Base-by-base conservation (phyloP, 2,797 vertebrate species). In the Onychomys leucogaster region DNA sequence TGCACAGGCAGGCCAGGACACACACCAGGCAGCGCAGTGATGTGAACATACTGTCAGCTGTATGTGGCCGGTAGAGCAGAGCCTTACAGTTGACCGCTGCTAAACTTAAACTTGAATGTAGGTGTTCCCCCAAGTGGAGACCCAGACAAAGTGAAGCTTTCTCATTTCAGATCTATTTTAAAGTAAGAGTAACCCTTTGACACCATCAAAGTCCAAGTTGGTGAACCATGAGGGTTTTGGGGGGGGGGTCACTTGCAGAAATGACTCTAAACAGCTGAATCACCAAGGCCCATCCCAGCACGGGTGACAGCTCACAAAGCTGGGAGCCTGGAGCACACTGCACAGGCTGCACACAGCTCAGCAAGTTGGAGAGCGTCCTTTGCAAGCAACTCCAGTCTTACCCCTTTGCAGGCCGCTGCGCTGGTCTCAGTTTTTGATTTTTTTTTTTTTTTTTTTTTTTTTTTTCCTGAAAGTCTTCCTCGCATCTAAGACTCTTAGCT, bases 1-100 rank as follows among this genome's bases (percentile, higher is more conserved):
- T 71, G 96, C 52, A 29, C 91, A 69, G 89, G 95, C 90, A 75
- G 91, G 90, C 96, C 86, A 67, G 83, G 97, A 82, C 92, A 91
- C 19, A 96, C 37, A 32, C 37, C 84, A 86, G 83, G 83, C 96
- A 75, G 93, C 61, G 8, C 10, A 49, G 85, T 88, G 89, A 82
- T 90, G 46, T 27, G 84, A 94, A 83, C 21, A 59, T 63, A 69
- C 77, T 87, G 29, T 87, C 82, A 76, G 94, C 83, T 75, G 57
- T 65, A 55, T 78, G 59, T 87, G 82, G 90, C 91, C 92, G 57
- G 65, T 9, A 43, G 41, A 59, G 52, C 81, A 49, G 73, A 90
- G 78, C 63, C 71, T 77, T 92, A 29, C 27, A 59, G 75, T n/a
- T 92, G 37, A 23, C 55, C 32, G 88, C 89, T 96, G 71, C 90